Conservation (phyloP, 2,113 vertebrate species). For the Tichodroma muraria region DNA sequence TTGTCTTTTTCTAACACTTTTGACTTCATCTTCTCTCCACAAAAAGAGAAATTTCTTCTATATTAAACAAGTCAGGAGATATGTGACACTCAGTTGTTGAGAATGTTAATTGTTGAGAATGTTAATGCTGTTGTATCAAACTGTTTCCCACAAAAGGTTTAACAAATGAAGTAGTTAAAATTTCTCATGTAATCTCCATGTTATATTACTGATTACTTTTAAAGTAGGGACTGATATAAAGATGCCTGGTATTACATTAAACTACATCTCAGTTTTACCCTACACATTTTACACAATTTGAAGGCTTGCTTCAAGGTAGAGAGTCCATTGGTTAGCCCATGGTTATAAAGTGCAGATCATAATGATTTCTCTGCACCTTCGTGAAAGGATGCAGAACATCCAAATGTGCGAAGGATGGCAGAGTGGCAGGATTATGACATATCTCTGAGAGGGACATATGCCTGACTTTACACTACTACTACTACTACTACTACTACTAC, state of each 20-base stretch:
- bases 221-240: neutral
- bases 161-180: neutral
- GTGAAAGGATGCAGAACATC: neutral
- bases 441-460: neutral
- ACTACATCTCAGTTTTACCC: neutral
- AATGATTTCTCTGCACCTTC: neutral
- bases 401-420: neutral
- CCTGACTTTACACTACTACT: neutral
- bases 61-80: neutral
- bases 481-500: too few species aligned
- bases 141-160: neutral
- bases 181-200: neutral
- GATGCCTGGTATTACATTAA: neutral
- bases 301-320: neutral
- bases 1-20: neutral
- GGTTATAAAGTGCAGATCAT: neutral
- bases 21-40: neutral
- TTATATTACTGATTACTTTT: neutral
- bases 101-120: neutral
- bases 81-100: neutral
- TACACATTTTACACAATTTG: neutral
- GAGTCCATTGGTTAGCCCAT: neutral
- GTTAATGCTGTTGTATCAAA: neutral
- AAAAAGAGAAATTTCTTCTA: neutral
- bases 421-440: neutral